These are phyloP conservation scores for Euphydryas editha DNA, from an alignment of 2,888 invertebrate genomes.

Conservation along the genomic window DNA sequence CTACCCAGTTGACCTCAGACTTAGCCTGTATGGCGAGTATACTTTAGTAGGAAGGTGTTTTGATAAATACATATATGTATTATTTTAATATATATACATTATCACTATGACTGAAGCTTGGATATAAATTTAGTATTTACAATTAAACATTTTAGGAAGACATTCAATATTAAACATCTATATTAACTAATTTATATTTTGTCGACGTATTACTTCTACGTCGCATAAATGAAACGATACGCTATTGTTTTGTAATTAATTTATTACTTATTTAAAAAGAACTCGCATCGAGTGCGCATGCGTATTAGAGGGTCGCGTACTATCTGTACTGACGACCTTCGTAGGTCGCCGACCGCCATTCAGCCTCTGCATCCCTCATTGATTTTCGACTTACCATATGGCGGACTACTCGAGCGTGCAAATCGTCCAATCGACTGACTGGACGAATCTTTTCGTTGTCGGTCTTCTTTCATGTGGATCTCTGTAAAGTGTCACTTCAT, in stretches of 20 bases:
- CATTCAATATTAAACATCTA: no score
- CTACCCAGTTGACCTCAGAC: constrained; percentile 30
- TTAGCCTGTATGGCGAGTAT: constrained; percentile 7
- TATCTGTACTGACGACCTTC: constrained; percentile 71
- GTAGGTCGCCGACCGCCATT: constrained; percentile 77
- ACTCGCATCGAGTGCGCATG: constrained; percentile 59
- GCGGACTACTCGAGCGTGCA: constrained; percentile 60
- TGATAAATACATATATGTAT: neutral
- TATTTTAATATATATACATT: neutral
- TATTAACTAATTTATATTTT: no score
- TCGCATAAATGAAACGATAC: neutral
- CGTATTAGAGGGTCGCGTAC: constrained; percentile 69
- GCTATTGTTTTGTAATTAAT: neutral
- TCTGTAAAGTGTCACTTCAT: neutral
- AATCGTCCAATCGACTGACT: constrained; percentile 58
- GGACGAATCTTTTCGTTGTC: constrained; percentile 33
- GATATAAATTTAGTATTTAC: no score
- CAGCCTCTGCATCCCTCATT: constrained; percentile 67
- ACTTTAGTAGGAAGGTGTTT: neutral
- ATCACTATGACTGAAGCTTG: no score
- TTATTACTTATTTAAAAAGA: constrained; percentile 6
- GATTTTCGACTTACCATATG: constrained; percentile 74
- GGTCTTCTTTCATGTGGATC: neutral
- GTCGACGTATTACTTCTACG: no score
- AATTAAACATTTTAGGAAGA: no score